Conservation (phyloP, 2,888 invertebrate species). For the Ectemnius cavifrons region DNA sequence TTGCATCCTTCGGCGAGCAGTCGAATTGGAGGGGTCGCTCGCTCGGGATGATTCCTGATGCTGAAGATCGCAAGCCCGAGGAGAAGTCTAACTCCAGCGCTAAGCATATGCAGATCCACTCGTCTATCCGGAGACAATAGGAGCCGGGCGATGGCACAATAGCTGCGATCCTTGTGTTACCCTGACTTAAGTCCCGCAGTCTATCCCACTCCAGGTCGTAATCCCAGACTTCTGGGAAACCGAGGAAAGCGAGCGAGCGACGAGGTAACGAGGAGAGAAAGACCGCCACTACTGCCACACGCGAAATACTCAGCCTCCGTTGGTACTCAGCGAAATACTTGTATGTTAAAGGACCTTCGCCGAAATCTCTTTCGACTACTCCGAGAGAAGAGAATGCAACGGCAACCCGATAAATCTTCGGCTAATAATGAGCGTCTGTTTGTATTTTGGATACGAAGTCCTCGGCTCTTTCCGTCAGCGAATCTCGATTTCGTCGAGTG, state of each 20-base stretch:
- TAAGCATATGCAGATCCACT: conserved; percentile 79
- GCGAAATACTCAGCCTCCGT: no score
- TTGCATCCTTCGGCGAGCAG: conserved; percentile 47
- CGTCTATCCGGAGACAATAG: conserved; percentile 77
- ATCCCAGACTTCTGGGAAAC: conserved; percentile 75
- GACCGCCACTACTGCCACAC: conserved; percentile 30
- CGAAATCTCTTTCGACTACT: conserved; percentile 46
- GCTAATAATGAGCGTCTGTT: conserved; percentile 9
- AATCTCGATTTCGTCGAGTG: neutral
- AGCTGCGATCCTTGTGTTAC: conserved; percentile 78
- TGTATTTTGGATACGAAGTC: neutral
- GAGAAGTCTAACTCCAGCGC: conserved; percentile 73
- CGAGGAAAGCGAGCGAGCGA: conserved; percentile 63
- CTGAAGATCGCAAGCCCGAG: conserved; percentile 57
- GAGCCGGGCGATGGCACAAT: conserved; percentile 74
- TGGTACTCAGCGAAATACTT: conserved; percentile 46
- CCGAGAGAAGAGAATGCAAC: conserved; percentile 6
- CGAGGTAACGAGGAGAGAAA: conserved; percentile 39
- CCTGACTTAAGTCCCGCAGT: conserved; percentile 77
- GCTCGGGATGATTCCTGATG: conserved; percentile 61
- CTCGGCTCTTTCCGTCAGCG: neutral
- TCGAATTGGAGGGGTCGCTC: conserved; percentile 48
- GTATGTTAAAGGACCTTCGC: conserved; percentile 61
- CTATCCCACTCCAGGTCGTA: conserved; percentile 76
- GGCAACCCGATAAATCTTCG: neutral